Percentiles rank a stretch among this genome's conserved stretches.
phyloP scores from a whole-genome alignment of 2,888 invertebrate species.

The Megaustenia siamemsis region DNA sequence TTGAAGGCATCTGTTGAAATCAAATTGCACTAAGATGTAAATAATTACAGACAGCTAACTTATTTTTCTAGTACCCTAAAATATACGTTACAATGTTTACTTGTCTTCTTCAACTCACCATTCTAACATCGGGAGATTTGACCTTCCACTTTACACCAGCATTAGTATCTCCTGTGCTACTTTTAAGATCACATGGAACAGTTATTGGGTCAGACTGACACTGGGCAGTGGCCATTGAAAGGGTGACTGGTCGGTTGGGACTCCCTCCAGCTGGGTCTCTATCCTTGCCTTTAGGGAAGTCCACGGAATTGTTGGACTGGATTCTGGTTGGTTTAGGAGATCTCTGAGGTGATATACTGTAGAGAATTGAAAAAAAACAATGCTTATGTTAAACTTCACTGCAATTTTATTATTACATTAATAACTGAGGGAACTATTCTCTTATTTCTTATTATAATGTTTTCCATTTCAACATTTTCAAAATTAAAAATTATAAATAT shows the following conservation, averaged over 20 bases:
- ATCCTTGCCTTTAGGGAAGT: constrained; percentile 39
- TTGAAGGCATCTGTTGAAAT: too few species aligned
- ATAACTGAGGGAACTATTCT: too few species aligned
- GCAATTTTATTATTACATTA: too few species aligned
- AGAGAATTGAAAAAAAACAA: neutral
- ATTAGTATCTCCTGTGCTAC: neutral
- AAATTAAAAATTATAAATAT: too few species aligned
- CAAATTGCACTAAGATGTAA: too few species aligned
- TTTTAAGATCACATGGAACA: constrained; percentile 41
- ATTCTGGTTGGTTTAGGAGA: constrained; percentile 47
- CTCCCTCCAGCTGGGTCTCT: constrained; percentile 20
- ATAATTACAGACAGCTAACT: too few species aligned
- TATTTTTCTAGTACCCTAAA: too few species aligned
- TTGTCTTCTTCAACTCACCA: constrained; percentile 29
- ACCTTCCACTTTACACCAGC: constrained; percentile 42
- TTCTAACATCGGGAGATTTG: constrained; percentile 49
- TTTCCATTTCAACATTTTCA: too few species aligned
- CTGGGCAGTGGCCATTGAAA: constrained; percentile 39
- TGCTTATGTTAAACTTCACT: too few species aligned
- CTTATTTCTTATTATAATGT: too few species aligned
- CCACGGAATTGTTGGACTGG: constrained; percentile 2
- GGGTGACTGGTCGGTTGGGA: constrained; percentile 48
- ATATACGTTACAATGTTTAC: neutral
- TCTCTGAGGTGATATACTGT: constrained; percentile 40
- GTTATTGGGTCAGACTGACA: constrained; percentile 44